These are phyloP conservation scores for Homalodisca vitripennis DNA, from an alignment of 1,140 invertebrate species.

Conservation along the genomic window DNA sequence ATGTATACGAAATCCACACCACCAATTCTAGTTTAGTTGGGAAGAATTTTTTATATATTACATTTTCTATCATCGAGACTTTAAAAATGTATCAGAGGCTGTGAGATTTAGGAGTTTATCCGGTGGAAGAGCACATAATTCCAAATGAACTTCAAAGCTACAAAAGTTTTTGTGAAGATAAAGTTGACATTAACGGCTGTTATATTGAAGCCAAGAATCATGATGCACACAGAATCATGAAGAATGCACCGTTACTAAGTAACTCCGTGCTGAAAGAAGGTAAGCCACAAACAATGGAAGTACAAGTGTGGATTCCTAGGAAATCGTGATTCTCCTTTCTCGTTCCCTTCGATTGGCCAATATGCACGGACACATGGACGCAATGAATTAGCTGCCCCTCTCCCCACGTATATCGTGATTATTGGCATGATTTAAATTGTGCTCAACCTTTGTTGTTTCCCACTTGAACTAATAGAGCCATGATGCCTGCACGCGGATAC, in stretches of 20 bases:
- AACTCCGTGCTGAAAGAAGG: slow-evolving; percentile 13
- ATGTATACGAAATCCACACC: too few species aligned
- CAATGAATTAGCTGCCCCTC: slow-evolving; percentile 11
- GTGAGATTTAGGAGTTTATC: too few species aligned
- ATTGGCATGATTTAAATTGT: slow-evolving; percentile 14
- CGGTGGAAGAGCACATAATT: too few species aligned
- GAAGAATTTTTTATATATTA: too few species aligned
- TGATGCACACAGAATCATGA: neutral
- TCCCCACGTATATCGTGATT: slow-evolving; percentile 11
- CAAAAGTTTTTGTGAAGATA: too few species aligned
- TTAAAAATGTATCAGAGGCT: too few species aligned
- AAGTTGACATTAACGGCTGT: too few species aligned
- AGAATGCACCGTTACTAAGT: too few species aligned
- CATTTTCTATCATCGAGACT: too few species aligned
- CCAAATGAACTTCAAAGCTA: too few species aligned
- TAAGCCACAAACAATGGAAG: slow-evolving; percentile 7
- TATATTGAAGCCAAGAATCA: neutral
- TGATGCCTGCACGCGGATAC: neutral
- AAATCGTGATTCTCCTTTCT: slow-evolving; percentile 18
- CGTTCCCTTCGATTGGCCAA: slow-evolving; percentile 5
- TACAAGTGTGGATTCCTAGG: slow-evolving; percentile 19
- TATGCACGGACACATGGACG: slow-evolving; percentile 21
- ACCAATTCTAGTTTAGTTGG: too few species aligned
- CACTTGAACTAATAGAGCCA: slow-evolving; percentile 24
- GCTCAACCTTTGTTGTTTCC: slow-evolving; percentile 6